Conservation (phyloP, 2,888 invertebrate genomes). For the Cosmia trapezina region DNA sequence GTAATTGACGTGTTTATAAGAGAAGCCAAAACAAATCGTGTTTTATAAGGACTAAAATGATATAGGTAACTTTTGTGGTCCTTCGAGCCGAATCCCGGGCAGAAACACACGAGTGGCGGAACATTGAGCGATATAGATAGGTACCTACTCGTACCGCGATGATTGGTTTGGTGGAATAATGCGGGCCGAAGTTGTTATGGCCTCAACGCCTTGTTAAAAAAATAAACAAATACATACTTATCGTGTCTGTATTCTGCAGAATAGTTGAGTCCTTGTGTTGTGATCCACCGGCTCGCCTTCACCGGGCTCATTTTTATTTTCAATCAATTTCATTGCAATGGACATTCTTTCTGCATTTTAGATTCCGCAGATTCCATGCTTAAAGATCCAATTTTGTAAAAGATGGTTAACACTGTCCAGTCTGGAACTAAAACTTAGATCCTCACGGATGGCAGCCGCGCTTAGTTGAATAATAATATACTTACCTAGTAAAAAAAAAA, state of each 20-base stretch:
- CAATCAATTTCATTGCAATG: not conserved
- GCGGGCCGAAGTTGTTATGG: not conserved
- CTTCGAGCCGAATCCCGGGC: constrained; percentile 3
- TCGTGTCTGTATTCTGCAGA: not conserved
- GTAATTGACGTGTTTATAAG: not conserved
- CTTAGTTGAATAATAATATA: no score
- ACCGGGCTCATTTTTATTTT: not conserved
- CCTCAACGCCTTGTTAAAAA: not conserved
- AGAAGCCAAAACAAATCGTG: not conserved
- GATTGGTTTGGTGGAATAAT: constrained; percentile 16
- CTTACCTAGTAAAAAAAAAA: no score
- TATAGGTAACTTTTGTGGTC: not conserved
- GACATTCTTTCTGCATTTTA: not conserved
- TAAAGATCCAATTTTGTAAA: not conserved
- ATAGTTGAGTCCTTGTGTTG: not conserved
- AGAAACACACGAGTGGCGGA: not conserved
- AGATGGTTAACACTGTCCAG: not conserved
- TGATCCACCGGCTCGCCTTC: not conserved
- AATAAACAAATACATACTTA: not conserved
- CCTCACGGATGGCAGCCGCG: not conserved
- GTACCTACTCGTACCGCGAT: constrained; percentile 5
- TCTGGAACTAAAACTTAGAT: not conserved
- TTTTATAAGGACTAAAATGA: not conserved
- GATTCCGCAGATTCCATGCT: not conserved
- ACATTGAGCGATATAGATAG: constrained; percentile 7